Conservation (phyloP, 2,113 vertebrate genomes). For the Sterrhoptilus dennistouni region DNA sequence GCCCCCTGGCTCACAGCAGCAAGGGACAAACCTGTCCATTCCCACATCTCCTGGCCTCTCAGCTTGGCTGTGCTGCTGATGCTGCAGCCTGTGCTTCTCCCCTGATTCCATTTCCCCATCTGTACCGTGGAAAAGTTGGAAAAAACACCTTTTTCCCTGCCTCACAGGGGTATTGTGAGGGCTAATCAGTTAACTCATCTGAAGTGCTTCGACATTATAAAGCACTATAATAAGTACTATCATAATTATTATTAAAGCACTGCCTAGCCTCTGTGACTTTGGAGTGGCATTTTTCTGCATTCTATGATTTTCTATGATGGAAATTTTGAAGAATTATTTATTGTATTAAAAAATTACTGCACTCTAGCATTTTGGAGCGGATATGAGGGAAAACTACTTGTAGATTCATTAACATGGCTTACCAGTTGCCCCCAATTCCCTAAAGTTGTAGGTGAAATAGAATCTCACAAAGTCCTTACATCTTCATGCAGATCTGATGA, state of each 20-base stretch:
- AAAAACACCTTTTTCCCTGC: slow-evolving; percentile 53
- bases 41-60: neutral
- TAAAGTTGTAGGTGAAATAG: slow-evolving; percentile 75
- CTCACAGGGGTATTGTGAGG: neutral
- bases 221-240: slow-evolving; percentile 65
- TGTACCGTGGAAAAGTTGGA: neutral
- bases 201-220: slow-evolving; percentile 43
- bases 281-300: slow-evolving; percentile 46
- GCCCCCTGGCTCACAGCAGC: neutral
- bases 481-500: slow-evolving; percentile 80
- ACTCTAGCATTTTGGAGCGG: slow-evolving; percentile 61
- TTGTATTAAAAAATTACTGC: slow-evolving; percentile 74
- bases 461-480: slow-evolving; percentile 71
- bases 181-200: slow-evolving; percentile 10
- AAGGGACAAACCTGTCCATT: fast-evolving
- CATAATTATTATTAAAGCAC: slow-evolving; percentile 71
- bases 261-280: slow-evolving; percentile 79
- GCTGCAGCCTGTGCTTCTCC: neutral
- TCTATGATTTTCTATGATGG: slow-evolving; percentile 53
- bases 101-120: neutral
- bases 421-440: slow-evolving; percentile 34
- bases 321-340: slow-evolving; percentile 75
- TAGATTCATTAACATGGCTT: slow-evolving; percentile 59
- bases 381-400: slow-evolving; percentile 64
- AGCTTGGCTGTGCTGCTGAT: neutral